phyloP scores from a whole-genome alignment of 2,888 invertebrate species.

The Thecophora atra region DNA sequence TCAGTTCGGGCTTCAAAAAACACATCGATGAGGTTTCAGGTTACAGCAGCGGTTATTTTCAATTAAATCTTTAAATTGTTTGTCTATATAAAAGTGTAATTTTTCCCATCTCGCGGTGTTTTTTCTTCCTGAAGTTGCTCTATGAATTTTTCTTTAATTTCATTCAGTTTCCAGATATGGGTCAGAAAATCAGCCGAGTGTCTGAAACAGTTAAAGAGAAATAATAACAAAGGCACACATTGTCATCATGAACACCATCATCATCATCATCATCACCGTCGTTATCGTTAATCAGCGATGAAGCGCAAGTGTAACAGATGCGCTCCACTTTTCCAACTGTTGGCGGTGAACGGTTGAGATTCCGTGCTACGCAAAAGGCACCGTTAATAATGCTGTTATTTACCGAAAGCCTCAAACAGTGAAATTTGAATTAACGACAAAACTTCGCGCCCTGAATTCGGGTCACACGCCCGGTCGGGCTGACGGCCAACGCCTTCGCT shows the following conservation, averaged over 20 bases:
- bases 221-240: too few relatives aligned
- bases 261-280: too few relatives aligned
- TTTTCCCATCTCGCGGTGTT: too few relatives aligned
- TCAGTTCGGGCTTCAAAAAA: not conserved
- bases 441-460: not conserved
- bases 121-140: too few relatives aligned
- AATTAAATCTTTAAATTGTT: too few relatives aligned
- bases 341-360: not conserved
- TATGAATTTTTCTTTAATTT: too few relatives aligned
- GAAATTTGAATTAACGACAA: conserved; percentile 2
- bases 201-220: too few relatives aligned
- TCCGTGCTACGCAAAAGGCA: not conserved
- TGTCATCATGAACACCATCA: too few relatives aligned
- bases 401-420: not conserved
- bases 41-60: not conserved
- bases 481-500: not conserved
- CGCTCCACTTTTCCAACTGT: too few relatives aligned
- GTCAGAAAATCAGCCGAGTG: too few relatives aligned
- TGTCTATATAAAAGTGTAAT: too few relatives aligned
- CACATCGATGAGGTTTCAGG: not conserved
- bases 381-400: not conserved
- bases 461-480: not conserved
- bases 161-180: too few relatives aligned
- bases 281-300: not conserved
- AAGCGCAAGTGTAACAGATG: not conserved